Percentiles rank a stretch among this genome's conserved stretches.
Evolutionary conservation across 2,888 invertebrate genomes (phyloP).

Genomic region (Leucania comma): DNA sequence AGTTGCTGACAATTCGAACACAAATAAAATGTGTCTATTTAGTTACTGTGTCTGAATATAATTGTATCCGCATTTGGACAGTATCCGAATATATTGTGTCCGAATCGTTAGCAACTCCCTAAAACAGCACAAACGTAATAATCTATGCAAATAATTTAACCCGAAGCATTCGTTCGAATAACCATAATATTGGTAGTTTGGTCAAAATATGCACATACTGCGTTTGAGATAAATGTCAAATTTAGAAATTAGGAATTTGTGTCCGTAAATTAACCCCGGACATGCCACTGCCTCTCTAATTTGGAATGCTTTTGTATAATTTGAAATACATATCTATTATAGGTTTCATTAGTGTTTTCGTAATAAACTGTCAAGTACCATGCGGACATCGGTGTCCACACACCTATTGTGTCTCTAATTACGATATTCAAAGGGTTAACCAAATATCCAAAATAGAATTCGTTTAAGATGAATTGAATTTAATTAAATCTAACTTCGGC

Average conservation of each 20-base stretch:
- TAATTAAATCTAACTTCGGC: too few species aligned
- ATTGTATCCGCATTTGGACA: too few species aligned
- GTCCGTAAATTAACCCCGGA: conserved; percentile 1
- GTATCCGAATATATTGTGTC: too few species aligned
- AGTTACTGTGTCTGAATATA: too few species aligned
- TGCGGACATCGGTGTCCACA: too few species aligned
- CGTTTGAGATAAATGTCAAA: conserved; percentile 6
- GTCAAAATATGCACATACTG: conserved; percentile 2
- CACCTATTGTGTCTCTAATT: too few species aligned
- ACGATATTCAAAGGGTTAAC: too few species aligned
- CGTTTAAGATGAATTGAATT: too few species aligned
- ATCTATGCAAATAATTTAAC: conserved; percentile 4
- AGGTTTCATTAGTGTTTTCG: not conserved
- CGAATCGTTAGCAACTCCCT: not conserved
- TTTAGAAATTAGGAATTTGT: conserved; percentile 16
- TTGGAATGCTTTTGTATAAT: conserved; percentile 6
- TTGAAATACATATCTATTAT: conserved; percentile 5
- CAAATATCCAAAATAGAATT: too few species aligned
- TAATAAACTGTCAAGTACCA: too few species aligned
- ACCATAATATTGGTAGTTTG: conserved; percentile 3
- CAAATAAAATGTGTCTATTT: too few species aligned
- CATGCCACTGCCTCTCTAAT: conserved; percentile 7
- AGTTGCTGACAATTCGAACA: too few species aligned
- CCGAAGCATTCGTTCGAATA: not conserved
- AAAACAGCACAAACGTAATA: not conserved